Conservation (phyloP, 1,140 invertebrate species). For the Lamellibrachia luymesi region DNA sequence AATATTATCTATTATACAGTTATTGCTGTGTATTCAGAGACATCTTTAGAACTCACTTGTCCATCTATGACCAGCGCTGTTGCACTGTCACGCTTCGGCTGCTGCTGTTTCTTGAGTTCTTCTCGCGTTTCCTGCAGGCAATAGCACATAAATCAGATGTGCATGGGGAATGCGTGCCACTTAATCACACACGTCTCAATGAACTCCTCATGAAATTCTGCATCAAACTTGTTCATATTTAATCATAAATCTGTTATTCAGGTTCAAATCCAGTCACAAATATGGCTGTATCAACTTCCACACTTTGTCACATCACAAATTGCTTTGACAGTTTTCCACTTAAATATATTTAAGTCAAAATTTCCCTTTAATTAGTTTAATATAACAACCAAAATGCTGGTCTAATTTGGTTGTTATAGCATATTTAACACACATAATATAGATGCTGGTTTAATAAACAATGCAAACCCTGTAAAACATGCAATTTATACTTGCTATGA, state of each 20-base stretch:
- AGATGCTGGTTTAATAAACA: neutral
- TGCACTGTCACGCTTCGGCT: neutral
- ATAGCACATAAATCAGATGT: neutral
- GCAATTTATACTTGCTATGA: neutral
- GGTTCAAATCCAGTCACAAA: neutral
- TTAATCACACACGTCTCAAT: neutral
- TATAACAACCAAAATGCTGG: neutral
- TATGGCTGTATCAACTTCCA: neutral
- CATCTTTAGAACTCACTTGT: neutral
- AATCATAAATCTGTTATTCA: neutral
- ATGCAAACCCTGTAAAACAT: neutral
- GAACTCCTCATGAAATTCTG: neutral
- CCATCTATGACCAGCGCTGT: neutral
- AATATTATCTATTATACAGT: neutral
- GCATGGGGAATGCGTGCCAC: neutral
- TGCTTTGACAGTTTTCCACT: neutral
- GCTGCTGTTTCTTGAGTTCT: neutral
- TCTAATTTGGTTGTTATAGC: neutral
- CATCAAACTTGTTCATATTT: neutral
- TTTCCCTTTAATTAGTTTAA: neutral
- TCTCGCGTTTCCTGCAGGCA: neutral
- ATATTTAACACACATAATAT: neutral
- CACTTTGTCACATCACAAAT: neutral
- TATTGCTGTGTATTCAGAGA: neutral
- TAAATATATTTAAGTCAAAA: slow-evolving; percentile 7